Percentiles rank a stretch among this genome's conserved stretches.
Conservation (phyloP, 1,140 invertebrate genomes). For the Ceratosolen fusciceps region DNA sequence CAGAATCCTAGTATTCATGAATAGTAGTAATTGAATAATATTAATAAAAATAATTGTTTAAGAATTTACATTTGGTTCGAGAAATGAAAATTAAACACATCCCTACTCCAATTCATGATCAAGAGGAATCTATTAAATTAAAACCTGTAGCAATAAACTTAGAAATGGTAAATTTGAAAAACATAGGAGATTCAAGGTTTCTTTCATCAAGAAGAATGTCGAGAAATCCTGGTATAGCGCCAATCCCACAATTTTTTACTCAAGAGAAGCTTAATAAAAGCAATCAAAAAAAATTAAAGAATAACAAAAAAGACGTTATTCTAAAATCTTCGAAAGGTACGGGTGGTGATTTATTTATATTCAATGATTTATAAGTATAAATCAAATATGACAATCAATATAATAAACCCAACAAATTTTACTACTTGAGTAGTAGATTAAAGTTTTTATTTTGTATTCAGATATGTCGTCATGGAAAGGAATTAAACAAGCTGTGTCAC, state of each 20-base stretch:
- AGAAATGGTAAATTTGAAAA: not conserved
- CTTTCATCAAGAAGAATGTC: not conserved
- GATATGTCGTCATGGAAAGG: too few species aligned
- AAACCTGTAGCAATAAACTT: not conserved
- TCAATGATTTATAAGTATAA: too few species aligned
- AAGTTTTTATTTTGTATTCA: not conserved
- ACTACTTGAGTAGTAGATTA: too few species aligned
- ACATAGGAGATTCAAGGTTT: not conserved
- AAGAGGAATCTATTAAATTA: not conserved
- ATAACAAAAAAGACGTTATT: not conserved
- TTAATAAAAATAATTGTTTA: not conserved
- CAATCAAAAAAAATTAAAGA: not conserved
- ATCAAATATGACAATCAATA: too few species aligned
- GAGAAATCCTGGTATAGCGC: not conserved
- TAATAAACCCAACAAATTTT: too few species aligned
- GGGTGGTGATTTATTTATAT: too few species aligned
- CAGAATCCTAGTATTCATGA: too few species aligned
- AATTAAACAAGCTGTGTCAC: too few species aligned
- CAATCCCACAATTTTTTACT: not conserved
- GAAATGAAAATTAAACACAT: conserved; percentile 10
- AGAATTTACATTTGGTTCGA: conserved; percentile 27
- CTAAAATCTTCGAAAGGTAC: not conserved
- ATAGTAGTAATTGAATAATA: not conserved
- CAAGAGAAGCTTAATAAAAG: not conserved
- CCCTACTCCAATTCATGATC: conserved; percentile 14